Evolutionary conservation across 2,797 vertebrate species (phyloP).

Genomic region (Leucoraja ocellata): DNA sequence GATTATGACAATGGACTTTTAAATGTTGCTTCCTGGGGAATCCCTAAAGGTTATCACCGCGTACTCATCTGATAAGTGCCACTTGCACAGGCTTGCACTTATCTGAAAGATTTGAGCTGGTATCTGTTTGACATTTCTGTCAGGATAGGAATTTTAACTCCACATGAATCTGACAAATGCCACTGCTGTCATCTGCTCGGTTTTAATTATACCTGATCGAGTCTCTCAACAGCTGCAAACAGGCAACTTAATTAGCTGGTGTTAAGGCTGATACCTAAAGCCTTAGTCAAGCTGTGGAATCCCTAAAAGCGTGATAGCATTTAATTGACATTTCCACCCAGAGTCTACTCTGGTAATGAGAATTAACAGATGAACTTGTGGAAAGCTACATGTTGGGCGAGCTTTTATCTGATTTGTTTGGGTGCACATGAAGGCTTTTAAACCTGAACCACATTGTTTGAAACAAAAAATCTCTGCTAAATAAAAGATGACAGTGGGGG

Average conservation of each 20-base stretch:
- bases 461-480: conserved; percentile 54
- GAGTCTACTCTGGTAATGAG: conserved; percentile 44
- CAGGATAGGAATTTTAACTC: conserved; percentile 86
- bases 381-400: conserved; percentile 40
- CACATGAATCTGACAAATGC: conserved; percentile 84
- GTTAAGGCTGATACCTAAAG: conserved; percentile 53
- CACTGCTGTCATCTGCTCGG: conserved; percentile 78
- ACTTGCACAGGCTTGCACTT: conserved; percentile 49
- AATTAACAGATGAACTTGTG: conserved; percentile 47
- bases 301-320: conserved; percentile 49
- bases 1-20: conserved; percentile 65
- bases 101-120: conserved; percentile 54
- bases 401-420: conserved; percentile 42
- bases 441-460: conserved; percentile 65
- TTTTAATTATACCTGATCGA: conserved; percentile 91
- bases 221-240: conserved; percentile 63
- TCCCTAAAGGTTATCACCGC: conserved; percentile 83
- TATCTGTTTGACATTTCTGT: conserved; percentile 97
- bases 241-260: conserved; percentile 80
- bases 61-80: conserved; percentile 66
- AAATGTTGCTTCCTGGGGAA: conserved; percentile 59
- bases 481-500: conserved; percentile 65
- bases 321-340: conserved; percentile 52
- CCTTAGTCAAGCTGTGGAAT: conserved; percentile 49
- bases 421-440: conserved; percentile 70